Percentiles rank a stretch among this genome's conserved stretches.
Conservation (phyloP, 2,113 vertebrate species). For the Callochromis pleurospilus region DNA sequence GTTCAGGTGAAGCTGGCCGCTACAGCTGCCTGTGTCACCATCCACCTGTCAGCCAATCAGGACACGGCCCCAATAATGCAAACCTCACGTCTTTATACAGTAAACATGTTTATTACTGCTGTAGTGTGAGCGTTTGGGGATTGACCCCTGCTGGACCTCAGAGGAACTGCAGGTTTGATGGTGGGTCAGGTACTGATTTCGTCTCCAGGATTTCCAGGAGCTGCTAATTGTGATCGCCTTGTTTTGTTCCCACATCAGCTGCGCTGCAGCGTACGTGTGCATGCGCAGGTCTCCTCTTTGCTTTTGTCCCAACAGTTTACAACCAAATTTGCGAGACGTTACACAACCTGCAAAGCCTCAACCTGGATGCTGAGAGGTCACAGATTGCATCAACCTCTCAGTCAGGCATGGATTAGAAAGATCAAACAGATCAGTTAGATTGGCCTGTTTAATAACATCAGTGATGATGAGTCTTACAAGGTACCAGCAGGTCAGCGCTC, state of each 20-base stretch:
- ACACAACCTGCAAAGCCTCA: constrained; percentile 16
- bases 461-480: background rate
- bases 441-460: background rate
- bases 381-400: background rate
- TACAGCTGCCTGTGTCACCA: background rate
- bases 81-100: background rate
- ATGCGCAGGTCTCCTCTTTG: background rate
- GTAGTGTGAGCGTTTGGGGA: background rate
- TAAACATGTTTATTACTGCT: background rate
- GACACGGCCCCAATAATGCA: background rate
- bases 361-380: background rate
- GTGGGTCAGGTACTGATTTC: background rate
- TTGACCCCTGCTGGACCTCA: background rate
- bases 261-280: background rate
- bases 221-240: background rate
- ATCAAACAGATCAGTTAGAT: background rate
- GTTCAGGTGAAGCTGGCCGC: background rate
- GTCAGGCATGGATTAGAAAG: background rate
- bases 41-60: background rate
- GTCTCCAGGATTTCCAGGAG: background rate
- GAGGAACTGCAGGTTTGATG: background rate
- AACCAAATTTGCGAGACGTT: background rate
- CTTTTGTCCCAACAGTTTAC: background rate
- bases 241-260: background rate
- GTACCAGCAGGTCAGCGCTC: background rate